Evolutionary conservation across 2,113 vertebrate genomes (phyloP).

Genomic region (Cygnus atratus): DNA sequence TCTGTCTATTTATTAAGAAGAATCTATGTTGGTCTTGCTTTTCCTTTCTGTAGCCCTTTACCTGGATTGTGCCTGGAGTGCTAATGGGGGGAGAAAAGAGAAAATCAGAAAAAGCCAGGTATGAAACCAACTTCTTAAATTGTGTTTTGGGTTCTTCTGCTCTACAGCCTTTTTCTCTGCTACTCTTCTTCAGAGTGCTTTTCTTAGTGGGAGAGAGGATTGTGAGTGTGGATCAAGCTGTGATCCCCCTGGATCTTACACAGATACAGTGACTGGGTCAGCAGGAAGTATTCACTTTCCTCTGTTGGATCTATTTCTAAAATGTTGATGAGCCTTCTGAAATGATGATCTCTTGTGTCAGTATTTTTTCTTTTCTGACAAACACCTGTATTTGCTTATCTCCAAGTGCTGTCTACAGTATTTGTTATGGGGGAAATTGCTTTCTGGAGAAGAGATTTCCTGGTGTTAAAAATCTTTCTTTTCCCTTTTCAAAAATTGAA

Average conservation of each 20-base stretch:
- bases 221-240: neutral
- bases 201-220: neutral
- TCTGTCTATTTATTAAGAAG: neutral
- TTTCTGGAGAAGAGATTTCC: conserved; percentile 48
- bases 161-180: neutral
- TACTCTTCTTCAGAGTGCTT: neutral
- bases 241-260: neutral
- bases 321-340: conserved; percentile 41
- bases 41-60: conserved; percentile 83
- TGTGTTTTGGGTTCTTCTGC: neutral
- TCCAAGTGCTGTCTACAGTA: neutral
- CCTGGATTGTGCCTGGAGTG: conserved; percentile 96
- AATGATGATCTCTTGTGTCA: conserved; percentile 12
- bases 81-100: conserved; percentile 98
- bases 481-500: conserved; percentile 22
- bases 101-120: conserved; percentile 98
- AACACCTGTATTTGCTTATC: neutral
- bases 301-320: neutral
- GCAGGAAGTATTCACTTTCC: neutral
- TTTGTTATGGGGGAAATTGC: conserved; percentile 20
- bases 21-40: neutral
- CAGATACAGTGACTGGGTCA: neutral
- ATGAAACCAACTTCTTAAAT: conserved; percentile 2
- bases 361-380: neutral
- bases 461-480: conserved; percentile 26